Conservation (phyloP, 2,888 invertebrate species). For the Copidosoma aretas region DNA sequence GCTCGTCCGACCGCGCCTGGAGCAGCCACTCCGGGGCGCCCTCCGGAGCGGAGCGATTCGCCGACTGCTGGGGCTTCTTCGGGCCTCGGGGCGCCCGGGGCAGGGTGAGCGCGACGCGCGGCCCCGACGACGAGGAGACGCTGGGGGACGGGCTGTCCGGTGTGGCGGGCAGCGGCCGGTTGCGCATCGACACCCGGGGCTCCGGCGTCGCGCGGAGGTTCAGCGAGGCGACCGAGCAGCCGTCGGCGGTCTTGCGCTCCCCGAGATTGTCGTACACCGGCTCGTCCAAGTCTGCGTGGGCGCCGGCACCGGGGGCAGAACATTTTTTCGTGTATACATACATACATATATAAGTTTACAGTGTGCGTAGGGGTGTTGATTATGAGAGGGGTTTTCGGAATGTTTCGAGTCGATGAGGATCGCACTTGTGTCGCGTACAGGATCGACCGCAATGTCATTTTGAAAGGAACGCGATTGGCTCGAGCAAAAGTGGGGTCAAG, state of each 20-base stretch:
- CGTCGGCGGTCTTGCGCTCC: conserved; percentile 82
- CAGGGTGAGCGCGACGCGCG: conserved; percentile 4
- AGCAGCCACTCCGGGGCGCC: conserved; percentile 63
- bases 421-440: no score
- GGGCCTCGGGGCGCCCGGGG: conserved; percentile 38
- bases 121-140: neutral
- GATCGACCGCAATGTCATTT: no score
- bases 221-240: conserved; percentile 79
- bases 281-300: conserved; percentile 67
- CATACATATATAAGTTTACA: no score
- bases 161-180: conserved; percentile 72
- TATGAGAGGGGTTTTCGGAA: no score
- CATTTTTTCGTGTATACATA: no score
- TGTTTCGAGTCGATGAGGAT: no score
- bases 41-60: conserved; percentile 61
- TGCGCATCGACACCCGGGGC: conserved; percentile 68
- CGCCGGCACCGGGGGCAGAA: no score
- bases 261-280: conserved; percentile 89
- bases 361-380: no score
- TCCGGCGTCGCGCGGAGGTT: conserved; percentile 70
- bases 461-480: no score
- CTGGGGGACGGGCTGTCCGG: conserved; percentile 53
- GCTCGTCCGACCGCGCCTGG: conserved; percentile 66
- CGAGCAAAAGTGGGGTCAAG: no score
- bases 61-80: conserved; percentile 38